These are phyloP conservation scores for Melinaea menophilus DNA, from an alignment of 2,888 invertebrate genomes.

Conservation along the genomic window DNA sequence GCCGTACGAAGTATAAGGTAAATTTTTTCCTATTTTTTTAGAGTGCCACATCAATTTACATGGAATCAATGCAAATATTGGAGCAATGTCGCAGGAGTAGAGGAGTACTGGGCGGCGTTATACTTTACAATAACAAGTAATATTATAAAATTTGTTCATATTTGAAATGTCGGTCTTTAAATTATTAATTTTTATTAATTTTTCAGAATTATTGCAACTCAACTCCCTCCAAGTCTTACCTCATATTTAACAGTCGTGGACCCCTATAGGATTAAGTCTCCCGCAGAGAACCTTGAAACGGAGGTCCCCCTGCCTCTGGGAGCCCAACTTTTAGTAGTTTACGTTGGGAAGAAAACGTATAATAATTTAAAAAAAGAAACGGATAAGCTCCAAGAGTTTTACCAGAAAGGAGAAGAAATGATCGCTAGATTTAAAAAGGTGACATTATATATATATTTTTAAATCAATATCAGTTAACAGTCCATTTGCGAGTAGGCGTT, in stretches of 20 bases:
- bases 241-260: conserved; percentile 89
- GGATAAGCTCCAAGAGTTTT: conserved; percentile 57
- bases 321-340: conserved; percentile 88
- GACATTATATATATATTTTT: conserved; percentile 1
- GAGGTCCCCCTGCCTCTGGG: conserved; percentile 88
- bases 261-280: conserved; percentile 89
- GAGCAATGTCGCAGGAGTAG: conserved; percentile 88
- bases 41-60: conserved; percentile 91
- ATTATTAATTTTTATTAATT: conserved; percentile 7
- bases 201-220: conserved; percentile 88
- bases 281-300: conserved; percentile 82
- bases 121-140: conserved; percentile 93
- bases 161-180: background rate
- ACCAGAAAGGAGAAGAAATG: conserved; percentile 65
- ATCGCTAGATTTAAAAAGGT: conserved; percentile 68
- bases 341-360: conserved; percentile 82
- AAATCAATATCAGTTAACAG: background rate
- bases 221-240: conserved; percentile 84
- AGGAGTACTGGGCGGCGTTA: conserved; percentile 89
- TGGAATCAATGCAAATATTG: conserved; percentile 91
- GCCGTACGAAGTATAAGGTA: background rate
- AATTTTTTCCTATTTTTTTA: conserved; percentile 54
- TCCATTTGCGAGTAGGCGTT: no score
- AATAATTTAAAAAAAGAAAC: conserved; percentile 64
- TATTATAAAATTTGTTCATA: background rate